Evolutionary conservation across 2,113 vertebrate genomes (phyloP), one percentile per base, ranked within the genome.

Genomic region (Poecilia latipinna): DNA sequence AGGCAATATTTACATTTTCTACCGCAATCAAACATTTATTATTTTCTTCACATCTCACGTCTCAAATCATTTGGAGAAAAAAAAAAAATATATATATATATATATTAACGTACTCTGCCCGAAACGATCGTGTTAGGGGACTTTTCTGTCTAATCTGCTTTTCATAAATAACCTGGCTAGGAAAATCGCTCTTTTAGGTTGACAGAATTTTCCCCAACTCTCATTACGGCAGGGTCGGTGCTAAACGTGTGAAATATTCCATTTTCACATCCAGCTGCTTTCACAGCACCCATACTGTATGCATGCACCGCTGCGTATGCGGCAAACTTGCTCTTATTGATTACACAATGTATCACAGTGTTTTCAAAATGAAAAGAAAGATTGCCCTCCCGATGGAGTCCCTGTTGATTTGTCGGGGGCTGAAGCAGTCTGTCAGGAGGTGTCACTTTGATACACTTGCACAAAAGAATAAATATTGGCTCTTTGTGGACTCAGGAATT

Each of bases 401-500:
- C 8, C 60, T 8, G 4, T 26, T 86, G 72, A 74, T 65, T 82
- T n/a, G 60, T 65, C 60, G 72, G 71, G 42, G 77, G 65, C 72
- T 77, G 39, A 81, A 70, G 37, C 66, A 28, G 66, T 85, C 51
- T 57, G 12, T 77, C 65, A 75, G 33, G 37, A 69, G 42, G 12
- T 35, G 48, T 78, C 69, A 79, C 64, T 71, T 72, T 75, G n/a
- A 84, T 74, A 80, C 64, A 72, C 48, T 70, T 54, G 74, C 74
- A 74, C 77, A 76, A 70, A 85, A 75, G 65, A 75, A 66, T 69
- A 70, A 86, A 78, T 68, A 62, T 1, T 33, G 68, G 60, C 65
- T 79, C 72, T 37, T 60, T 62, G 68, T 84, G 65, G 77, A 82
- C 44, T 69, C 54, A 61, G 69, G 77, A 82, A 80, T 82, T 71